Conservation (phyloP, 2,113 vertebrate genomes). For the Perca schrenkii region DNA sequence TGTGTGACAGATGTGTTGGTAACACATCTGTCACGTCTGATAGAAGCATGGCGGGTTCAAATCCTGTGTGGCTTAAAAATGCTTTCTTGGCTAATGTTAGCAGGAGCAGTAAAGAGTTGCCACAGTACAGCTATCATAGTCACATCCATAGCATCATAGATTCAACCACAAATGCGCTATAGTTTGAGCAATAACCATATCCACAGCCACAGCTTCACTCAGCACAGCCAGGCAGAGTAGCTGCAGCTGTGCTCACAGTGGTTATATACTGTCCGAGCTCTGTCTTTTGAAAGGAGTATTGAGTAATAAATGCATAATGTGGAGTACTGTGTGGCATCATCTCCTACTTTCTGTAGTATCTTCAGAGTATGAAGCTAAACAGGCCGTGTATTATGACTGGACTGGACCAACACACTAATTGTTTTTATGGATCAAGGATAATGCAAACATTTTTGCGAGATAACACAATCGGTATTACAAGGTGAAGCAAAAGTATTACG, state of each 20-base stretch:
- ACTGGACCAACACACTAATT: neutral
- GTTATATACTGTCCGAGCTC: neutral
- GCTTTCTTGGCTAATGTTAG: neutral
- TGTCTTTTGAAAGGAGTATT: neutral
- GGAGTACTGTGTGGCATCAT: neutral
- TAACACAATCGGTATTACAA: neutral
- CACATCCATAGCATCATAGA: neutral
- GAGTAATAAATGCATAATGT: neutral
- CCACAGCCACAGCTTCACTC: constrained; percentile 1
- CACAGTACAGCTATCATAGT: neutral
- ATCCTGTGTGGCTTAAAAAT: neutral
- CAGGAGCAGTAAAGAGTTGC: neutral
- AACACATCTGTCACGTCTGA: neutral
- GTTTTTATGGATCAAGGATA: neutral
- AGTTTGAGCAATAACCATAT: neutral
- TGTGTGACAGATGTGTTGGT: neutral
- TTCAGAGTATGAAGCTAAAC: neutral
- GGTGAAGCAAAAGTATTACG: neutral
- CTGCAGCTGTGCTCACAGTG: neutral
- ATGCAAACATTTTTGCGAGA: neutral
- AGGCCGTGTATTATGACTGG: neutral
- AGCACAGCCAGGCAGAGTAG: neutral
- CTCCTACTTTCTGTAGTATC: neutral
- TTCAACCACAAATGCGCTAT: neutral
- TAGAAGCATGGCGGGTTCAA: neutral